Conservation (phyloP, 2,888 invertebrate genomes). For the Celastrina argiolus region DNA sequence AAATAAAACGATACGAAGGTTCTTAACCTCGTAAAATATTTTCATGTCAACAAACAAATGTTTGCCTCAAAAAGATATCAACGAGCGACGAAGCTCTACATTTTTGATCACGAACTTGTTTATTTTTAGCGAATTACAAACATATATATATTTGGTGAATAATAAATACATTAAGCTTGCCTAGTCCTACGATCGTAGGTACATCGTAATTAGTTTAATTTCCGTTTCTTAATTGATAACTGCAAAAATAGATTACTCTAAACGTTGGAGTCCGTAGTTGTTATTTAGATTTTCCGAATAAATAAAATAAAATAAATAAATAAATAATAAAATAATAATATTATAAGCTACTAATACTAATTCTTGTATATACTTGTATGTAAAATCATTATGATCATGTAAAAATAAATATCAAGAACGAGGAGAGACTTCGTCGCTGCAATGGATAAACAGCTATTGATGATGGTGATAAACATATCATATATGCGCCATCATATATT, state of each 20-base stretch:
- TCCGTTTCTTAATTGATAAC: not conserved
- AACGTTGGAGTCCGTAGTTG: no score
- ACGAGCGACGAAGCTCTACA: constrained; percentile 32
- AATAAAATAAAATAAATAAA: no score
- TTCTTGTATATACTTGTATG: no score
- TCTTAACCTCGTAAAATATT: constrained; percentile 8
- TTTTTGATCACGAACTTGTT: constrained; percentile 24
- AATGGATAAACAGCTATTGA: no score
- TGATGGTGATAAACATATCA: not conserved
- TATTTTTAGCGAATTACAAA: not conserved
- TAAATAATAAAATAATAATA: no score
- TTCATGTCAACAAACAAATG: constrained; percentile 23
- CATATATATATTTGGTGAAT: not conserved
- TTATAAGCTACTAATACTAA: no score
- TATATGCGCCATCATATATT: not conserved
- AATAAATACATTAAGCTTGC: not conserved
- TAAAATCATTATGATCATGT: no score
- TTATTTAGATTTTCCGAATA: no score
- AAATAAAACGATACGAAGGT: not conserved
- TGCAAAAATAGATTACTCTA: no score
- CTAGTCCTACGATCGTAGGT: not conserved
- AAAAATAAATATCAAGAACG: no score
- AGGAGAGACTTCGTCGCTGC: no score
- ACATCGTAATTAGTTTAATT: not conserved
- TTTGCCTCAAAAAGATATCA: constrained; percentile 43